Base-by-base conservation (phyloP, 2,888 invertebrate species). In the Tanaodytes sp. region DNA sequence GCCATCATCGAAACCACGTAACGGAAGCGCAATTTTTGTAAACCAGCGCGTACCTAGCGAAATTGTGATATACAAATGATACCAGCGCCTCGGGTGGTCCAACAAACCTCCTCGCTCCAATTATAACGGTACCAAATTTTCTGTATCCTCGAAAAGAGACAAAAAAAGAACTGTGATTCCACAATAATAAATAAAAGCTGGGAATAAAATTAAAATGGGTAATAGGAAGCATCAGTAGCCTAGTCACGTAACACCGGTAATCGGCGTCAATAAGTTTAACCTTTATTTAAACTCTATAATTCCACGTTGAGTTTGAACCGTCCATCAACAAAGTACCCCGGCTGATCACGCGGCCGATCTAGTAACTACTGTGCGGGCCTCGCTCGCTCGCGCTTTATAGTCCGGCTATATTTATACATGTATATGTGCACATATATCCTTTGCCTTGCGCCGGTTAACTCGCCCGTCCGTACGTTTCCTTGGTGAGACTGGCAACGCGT, bases 241-340 rank as follows among this genome's bases (percentile, higher is more conserved):
- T 46, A 46, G 16, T 59, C 67, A 71, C 71, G 71, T 71, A 71
- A 71, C 58, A 67, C 71, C 51, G 61, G 67, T 67, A 61, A 71
- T 71, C 71, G 64, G 57, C 64, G 71, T 67, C 71, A 67, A 64
- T 61, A 64, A 61, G 67, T 64, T 71, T 67, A 71, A 71, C 71
- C 71, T 71, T 67, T 64, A 67, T 71, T 64, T 63, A 71, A 71
- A 71, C 67, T 71, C 67, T 71, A 67, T 71, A 71, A 71, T 71
- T 67, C 67, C 36, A 67, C 57, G 55, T 52, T 59, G 18, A 39
- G 52, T 57, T 61, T 67, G 43, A 66, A 57, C 64, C 57, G 61
- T 64, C 61, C 52, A 67, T 71, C 64, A 64, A 64, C 71, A 63
- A 71, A 66, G 63, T 52, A 57, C 57, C 39, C 37, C 48, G 30